Conservation (phyloP, 2,113 vertebrate genomes). For the Struthio camelus region DNA sequence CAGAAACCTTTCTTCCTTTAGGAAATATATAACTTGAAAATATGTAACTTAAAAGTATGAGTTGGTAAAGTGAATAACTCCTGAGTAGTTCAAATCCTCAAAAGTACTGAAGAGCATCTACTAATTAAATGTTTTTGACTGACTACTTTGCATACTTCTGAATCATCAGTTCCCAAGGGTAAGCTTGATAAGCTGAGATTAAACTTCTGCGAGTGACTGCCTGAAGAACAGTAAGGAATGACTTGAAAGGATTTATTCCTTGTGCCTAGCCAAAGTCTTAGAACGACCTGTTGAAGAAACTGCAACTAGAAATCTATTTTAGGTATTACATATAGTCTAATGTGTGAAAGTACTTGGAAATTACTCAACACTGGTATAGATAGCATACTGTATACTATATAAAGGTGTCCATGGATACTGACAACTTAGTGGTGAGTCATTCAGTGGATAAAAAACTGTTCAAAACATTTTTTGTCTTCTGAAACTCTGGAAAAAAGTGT, state of each 20-base stretch:
- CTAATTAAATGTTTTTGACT: conserved; percentile 40
- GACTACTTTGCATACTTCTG: not conserved
- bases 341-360: not conserved
- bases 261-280: not conserved
- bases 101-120: not conserved
- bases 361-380: not conserved
- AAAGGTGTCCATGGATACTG: not conserved
- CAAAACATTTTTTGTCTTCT: not conserved
- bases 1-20: not conserved
- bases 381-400: not conserved
- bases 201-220: not conserved
- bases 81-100: not conserved
- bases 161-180: conserved; percentile 15
- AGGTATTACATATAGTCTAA: not conserved
- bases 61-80: not conserved
- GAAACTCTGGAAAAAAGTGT: not conserved
- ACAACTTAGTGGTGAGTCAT: not conserved
- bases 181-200: not conserved
- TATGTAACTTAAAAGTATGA: not conserved
- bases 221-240: not conserved
- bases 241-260: not conserved
- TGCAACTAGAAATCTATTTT: not conserved
- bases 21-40: not conserved
- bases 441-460: not conserved
- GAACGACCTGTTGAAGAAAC: not conserved